A percentile compares a stretch with the other conserved stretches of the same genome.
phyloP scores from a whole-genome alignment of 2,113 vertebrate species.

The Leptobrachium ailaonicum region DNA sequence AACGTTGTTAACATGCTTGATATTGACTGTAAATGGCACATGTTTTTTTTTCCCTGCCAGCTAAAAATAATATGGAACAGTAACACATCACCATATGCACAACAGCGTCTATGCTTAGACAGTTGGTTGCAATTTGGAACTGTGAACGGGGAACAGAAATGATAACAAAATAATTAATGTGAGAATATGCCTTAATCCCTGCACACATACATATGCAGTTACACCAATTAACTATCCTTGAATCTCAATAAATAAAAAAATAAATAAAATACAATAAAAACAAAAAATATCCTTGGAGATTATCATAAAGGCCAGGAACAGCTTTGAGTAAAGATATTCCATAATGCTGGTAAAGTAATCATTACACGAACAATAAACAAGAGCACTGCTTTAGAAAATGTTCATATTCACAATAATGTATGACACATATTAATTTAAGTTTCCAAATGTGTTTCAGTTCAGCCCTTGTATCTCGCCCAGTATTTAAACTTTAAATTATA shows the following conservation, averaged over 20 bases:
- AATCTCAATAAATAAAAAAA: not conserved
- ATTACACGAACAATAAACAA: no score
- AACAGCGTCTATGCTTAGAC: not conserved
- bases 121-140: conserved; percentile 15
- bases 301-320: not conserved
- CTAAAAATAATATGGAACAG: conserved; percentile 10
- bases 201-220: not conserved
- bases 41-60: not conserved
- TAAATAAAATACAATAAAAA: not conserved
- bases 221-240: conserved; percentile 1
- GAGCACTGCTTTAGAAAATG: no score
- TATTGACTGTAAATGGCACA: not conserved
- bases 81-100: conserved; percentile 3
- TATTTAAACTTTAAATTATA: no score
- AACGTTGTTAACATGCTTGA: not conserved
- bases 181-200: conserved; percentile 13
- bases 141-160: conserved; percentile 18
- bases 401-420: no score
- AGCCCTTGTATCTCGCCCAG: no score
- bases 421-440: no score
- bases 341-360: no score
- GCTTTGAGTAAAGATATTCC: not conserved
- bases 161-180: conserved; percentile 23
- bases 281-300: not conserved
- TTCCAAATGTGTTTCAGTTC: no score